phyloP scores from a whole-genome alignment of 2,888 invertebrate species.

The Tiliacea aurago region DNA sequence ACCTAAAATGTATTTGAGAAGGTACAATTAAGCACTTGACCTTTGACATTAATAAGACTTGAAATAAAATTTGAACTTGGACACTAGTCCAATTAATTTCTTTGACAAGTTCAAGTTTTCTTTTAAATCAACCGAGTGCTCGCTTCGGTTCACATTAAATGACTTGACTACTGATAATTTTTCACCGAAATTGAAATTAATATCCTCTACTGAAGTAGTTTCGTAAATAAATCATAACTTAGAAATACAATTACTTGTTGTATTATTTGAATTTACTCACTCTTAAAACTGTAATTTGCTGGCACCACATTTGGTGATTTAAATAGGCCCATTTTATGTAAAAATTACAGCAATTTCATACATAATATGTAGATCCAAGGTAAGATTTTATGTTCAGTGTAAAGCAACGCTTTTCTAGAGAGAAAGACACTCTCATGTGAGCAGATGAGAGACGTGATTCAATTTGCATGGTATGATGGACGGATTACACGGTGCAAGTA shows the following conservation, averaged over 20 bases:
- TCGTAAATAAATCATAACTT: constrained; percentile 12
- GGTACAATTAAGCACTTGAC: constrained; percentile 25
- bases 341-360: constrained; percentile 55
- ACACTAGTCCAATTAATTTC: constrained; percentile 34
- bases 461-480: constrained; percentile 88
- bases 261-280: constrained; percentile 3
- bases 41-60: constrained; percentile 7
- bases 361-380: constrained; percentile 47
- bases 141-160: constrained; percentile 20
- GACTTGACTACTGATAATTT: constrained; percentile 8
- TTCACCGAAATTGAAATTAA: constrained; percentile 4
- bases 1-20: constrained; percentile 1
- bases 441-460: constrained; percentile 88
- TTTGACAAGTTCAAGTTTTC: constrained; percentile 22
- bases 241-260: not conserved
- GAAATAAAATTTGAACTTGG: constrained; percentile 22
- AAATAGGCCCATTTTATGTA: constrained; percentile 44
- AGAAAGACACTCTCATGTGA: constrained; percentile 78
- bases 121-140: constrained; percentile 9
- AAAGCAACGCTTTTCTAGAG: constrained; percentile 70
- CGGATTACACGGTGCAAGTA: constrained; percentile 81
- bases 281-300: constrained; percentile 20
- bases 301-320: constrained; percentile 21
- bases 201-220: not conserved
- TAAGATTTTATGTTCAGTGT: constrained; percentile 63